Evolutionary conservation across 2,113 vertebrate genomes (phyloP).

Genomic region (Bos indicus): DNA sequence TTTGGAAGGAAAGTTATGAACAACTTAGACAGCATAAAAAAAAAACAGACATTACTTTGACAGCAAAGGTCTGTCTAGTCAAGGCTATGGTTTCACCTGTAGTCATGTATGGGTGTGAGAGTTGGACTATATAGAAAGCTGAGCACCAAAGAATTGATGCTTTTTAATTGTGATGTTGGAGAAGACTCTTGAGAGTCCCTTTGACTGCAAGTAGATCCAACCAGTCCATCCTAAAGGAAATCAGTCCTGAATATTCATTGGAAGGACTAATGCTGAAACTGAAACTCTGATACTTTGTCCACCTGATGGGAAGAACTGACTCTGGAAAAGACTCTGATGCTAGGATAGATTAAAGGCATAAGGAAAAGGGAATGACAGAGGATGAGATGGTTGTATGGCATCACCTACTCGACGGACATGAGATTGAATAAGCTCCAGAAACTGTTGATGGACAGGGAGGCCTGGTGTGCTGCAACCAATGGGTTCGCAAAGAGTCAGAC

Average conservation of each 20-base stretch:
- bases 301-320: background rate
- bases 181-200: background rate
- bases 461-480: background rate
- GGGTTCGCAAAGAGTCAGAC: background rate
- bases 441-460: background rate
- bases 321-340: background rate
- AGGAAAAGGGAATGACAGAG: background rate
- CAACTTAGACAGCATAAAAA: background rate
- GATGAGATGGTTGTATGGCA: background rate
- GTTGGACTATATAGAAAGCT: background rate
- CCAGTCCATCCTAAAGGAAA: background rate
- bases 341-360: background rate
- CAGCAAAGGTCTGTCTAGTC: background rate
- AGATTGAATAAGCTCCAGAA: background rate
- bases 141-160: background rate
- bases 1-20: background rate
- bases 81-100: background rate
- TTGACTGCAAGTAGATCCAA: background rate
- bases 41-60: background rate
- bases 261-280: background rate
- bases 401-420: fast-evolving
- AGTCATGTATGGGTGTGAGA: background rate
- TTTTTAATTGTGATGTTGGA: background rate
- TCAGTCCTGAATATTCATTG: background rate
- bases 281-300: background rate